A percentile compares a stretch with the other conserved stretches of the same genome.
Conservation (phyloP, 2,797 vertebrate species). For the Lagocephalus sceleratus region DNA sequence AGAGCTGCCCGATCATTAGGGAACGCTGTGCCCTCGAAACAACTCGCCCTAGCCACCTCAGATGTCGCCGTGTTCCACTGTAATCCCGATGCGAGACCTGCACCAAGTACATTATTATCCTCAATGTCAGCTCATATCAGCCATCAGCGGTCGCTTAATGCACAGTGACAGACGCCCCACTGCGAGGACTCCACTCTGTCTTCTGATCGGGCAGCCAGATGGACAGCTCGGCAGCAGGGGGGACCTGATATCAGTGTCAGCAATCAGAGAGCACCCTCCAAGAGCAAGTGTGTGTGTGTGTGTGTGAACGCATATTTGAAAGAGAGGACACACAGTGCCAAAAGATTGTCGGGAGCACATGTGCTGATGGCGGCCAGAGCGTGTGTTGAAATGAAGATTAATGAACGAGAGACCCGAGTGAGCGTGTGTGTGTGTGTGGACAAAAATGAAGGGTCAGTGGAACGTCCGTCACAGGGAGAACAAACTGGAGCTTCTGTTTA, state of each 20-base stretch:
- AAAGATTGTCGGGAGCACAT: slow-evolving; percentile 74
- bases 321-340: slow-evolving; percentile 53
- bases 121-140: slow-evolving; percentile 58
- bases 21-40: slow-evolving; percentile 38
- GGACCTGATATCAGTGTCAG: slow-evolving; percentile 72
- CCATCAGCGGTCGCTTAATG: slow-evolving; percentile 54
- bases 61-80: slow-evolving; percentile 53
- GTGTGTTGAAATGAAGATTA: slow-evolving; percentile 78
- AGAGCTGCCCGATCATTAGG: slow-evolving; percentile 31
- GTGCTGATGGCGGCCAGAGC: slow-evolving; percentile 69
- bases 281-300: slow-evolving; percentile 47
- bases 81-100: slow-evolving; percentile 39
- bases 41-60: slow-evolving; percentile 47
- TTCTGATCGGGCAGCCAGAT: slow-evolving; percentile 71
- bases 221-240: slow-evolving; percentile 67
- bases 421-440: slow-evolving; percentile 42
- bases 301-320: slow-evolving; percentile 18
- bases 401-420: slow-evolving; percentile 59
- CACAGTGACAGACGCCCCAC: slow-evolving; percentile 65
- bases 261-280: slow-evolving; percentile 70
- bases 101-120: slow-evolving; percentile 68
- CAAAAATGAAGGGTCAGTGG: slow-evolving; percentile 43
- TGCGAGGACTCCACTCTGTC: slow-evolving; percentile 64
- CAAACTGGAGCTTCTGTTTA: slow-evolving; percentile 42
- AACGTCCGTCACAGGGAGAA: slow-evolving; percentile 43